Evolutionary conservation across 2,888 invertebrate species (phyloP).

Genomic region (Rhorus exstirpatorius): DNA sequence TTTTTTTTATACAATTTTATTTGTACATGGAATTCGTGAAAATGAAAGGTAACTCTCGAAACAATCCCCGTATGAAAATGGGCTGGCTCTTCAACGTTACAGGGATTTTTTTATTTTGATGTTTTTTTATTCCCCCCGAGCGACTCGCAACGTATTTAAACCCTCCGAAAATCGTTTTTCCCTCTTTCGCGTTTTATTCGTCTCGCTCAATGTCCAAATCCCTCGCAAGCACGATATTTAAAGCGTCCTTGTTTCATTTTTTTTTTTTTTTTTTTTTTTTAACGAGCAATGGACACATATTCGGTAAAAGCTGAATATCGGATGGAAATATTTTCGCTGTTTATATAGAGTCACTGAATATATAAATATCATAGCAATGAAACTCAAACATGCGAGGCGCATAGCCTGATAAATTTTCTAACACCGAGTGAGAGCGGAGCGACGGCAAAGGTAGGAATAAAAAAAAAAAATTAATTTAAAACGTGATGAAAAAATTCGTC

Average conservation of each 20-base stretch:
- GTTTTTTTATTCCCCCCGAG: background rate
- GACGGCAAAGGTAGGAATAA: background rate
- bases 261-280: background rate
- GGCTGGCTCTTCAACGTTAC: too few relatives aligned
- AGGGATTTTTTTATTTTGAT: background rate
- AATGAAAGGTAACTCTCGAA: too few relatives aligned
- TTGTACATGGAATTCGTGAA: too few relatives aligned
- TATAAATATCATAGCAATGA: constrained; percentile 9
- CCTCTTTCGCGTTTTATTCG: background rate
- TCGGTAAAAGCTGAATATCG: constrained; percentile 1
- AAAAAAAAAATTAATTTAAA: constrained; percentile 10
- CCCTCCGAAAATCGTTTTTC: background rate
- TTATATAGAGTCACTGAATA: constrained; percentile 1
- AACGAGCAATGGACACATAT: background rate
- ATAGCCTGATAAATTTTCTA: constrained; percentile 8
- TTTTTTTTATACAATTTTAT: too few relatives aligned
- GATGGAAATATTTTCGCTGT: background rate
- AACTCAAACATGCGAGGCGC: background rate
- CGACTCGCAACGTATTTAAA: background rate
- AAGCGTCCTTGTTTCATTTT: constrained; percentile 3
- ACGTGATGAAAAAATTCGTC: background rate
- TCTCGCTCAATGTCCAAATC: constrained; percentile 11
- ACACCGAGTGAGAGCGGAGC: constrained; percentile 1
- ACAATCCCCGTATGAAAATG: too few relatives aligned
- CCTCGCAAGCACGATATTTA: constrained; percentile 25